Base-by-base conservation (phyloP, 2,113 vertebrate genomes). In the Epinephelus fuscoguttatus region DNA sequence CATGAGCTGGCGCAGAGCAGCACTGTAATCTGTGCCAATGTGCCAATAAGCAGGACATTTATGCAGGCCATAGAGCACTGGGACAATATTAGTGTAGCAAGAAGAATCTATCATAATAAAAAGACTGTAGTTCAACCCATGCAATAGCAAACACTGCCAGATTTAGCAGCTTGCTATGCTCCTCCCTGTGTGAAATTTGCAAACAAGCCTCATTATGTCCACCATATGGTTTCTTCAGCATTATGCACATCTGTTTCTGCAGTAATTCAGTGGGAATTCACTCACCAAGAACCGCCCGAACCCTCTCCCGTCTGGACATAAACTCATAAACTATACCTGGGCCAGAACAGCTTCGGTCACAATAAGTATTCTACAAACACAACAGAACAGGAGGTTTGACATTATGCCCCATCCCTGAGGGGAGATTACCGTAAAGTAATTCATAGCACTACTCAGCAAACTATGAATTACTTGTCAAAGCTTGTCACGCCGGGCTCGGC, bases 401-500 rank as follows among this genome's bases (percentile, higher is more conserved):
- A 78, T 77, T 27, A 66, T 61, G 64, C 21, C 64, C 52, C 55
- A 56, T 85, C 87, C 62, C 55, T 37, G 3, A 13, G 21, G 75
- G 72, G 63, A 56, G 77, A 84, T 88, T 90, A 86, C 33, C 14
- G 56, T 72, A 78, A 85, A 84, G 83, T 59, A 84, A 87, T 86
- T 89, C 86, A 84, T 75, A 42, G 69, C 53, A 30, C 72, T 76
- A 70, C 73, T 89, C 78, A 72, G 86, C 78, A 88, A 90, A 82
- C 82, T 80, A 84, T 84, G 75, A 92, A 84, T 89, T 88, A 90
- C 80, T 88, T 89, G 81, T 86, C 84, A 86, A 86, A 90, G 87
- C 78, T 67, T 27, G 69, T 70, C 81, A 76, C 76, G 49, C 60
- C 52, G 68, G 79, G 18, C 47, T 82, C 33, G 5, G 33, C 55